phyloP scores from a whole-genome alignment of 2,888 invertebrate species.

The Agonopterix arenella region DNA sequence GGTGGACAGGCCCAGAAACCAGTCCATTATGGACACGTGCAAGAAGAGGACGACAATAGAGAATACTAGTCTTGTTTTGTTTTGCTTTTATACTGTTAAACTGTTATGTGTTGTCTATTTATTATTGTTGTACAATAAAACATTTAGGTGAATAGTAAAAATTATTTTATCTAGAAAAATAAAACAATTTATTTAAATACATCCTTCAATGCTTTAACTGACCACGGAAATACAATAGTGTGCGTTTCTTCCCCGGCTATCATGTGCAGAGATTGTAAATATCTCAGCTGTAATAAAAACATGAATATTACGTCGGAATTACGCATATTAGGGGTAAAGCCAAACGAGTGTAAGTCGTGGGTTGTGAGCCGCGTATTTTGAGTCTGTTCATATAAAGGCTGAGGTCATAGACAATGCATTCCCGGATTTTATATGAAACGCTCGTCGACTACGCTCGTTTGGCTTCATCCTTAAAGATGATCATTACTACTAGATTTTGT shows the following conservation, averaged over 20 bases:
- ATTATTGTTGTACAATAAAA: constrained; percentile 25
- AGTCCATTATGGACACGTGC: constrained; percentile 47
- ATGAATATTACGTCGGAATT: background rate
- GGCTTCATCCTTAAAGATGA: too few species aligned
- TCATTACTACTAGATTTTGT: too few species aligned
- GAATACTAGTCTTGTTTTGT: constrained; percentile 53
- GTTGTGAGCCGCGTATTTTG: too few species aligned
- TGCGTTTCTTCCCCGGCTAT: constrained; percentile 94
- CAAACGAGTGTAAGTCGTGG: too few species aligned
- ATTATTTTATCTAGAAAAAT: background rate
- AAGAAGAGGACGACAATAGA: constrained; percentile 49
- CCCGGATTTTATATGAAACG: too few species aligned
- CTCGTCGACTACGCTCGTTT: too few species aligned
- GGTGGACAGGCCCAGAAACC: constrained; percentile 45
- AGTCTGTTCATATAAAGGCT: too few species aligned
- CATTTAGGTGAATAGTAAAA: constrained; percentile 5
- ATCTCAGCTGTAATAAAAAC: constrained; percentile 76
- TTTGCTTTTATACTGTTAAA: constrained; percentile 15
- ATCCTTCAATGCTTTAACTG: constrained; percentile 45
- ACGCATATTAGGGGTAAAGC: too few species aligned
- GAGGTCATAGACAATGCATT: too few species aligned
- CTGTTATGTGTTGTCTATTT: constrained; percentile 41
- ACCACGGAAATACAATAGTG: constrained; percentile 91
- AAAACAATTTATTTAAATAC: background rate
- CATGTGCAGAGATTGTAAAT: constrained; percentile 89